Base-by-base conservation (phyloP, 2,888 invertebrate genomes). In the Lordiphosa fenestrarum region DNA sequence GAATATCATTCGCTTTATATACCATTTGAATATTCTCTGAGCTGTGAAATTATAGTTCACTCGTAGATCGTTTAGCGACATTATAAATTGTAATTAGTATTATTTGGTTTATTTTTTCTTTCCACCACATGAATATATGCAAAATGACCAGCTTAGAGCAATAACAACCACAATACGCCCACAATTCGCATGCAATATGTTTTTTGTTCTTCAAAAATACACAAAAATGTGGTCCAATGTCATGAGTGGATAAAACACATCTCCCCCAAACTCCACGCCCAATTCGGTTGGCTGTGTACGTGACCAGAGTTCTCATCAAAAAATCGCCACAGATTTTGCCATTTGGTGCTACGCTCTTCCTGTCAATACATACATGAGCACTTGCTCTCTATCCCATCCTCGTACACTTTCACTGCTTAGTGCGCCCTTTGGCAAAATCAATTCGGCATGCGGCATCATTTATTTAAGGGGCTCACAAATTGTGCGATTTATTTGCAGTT, bases 11-110 rank as follows among this genome's bases (percentile, higher is more conserved):
- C n/a, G 1, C 39, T 73, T 67, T 84, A 84, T 84, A 73, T 37
- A 25, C 23, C 6, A 46, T 48, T 56, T 38, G 55, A 38, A 47
- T 36, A 38, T 33, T 59, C 68, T 50, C 63, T 80, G 71, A 73
- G 54, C 76, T 87, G 75, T 85, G 71, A 86, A 86, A 86, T 87
- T 76, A 87, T 73, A 75, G 50, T 52, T 48, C 41, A 30, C 30
- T 30, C 30, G 23, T 4, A 44, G 51, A 51, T 5, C 55, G 38
- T 60, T 72, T 67, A 49, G 44, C 41, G 49, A 41, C 23, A 15
- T 44, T 30, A 30, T 12, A 9, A 44, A 33, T 33, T 6, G 13
- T 44, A 44, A 44, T 44, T 44, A 15, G 15, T 44, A 15, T 33
- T 44, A 44, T 44, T 44, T 42, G 4, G 15, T 44, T n/a, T 9